phyloP scores from a whole-genome alignment of 2,888 invertebrate species.

The Tholera decimalis region DNA sequence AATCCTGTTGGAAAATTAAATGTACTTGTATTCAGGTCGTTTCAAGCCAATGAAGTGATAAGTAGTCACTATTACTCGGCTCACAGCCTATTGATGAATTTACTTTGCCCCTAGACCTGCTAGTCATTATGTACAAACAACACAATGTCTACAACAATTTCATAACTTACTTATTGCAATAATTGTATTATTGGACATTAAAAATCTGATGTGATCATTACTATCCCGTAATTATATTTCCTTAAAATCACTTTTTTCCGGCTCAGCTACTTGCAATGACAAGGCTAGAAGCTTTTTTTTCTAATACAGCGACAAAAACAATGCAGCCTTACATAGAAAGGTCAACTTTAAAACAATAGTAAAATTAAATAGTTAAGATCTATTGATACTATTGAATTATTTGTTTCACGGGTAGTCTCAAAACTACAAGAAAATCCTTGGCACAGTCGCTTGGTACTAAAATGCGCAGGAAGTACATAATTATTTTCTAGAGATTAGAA shows the following conservation, averaged over 20 bases:
- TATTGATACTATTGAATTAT: slow-evolving; percentile 79
- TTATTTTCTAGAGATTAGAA: slow-evolving; percentile 45
- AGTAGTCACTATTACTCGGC: too few relatives aligned
- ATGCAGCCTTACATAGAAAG: slow-evolving; percentile 72
- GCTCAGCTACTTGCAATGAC: slow-evolving; percentile 55
- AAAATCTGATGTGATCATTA: slow-evolving; percentile 29
- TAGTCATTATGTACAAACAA: neutral
- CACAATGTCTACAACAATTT: neutral
- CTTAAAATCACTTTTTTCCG: slow-evolving; percentile 59
- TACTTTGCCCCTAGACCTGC: neutral
- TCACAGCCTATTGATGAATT: neutral
- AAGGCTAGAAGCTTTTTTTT: slow-evolving; percentile 63
- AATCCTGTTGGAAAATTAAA: neutral
- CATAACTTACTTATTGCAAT: neutral
- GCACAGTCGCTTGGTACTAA: slow-evolving; percentile 76
- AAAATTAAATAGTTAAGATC: slow-evolving; percentile 77
- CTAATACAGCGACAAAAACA: slow-evolving; percentile 69
- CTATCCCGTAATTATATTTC: slow-evolving; percentile 32
- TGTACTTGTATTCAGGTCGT: neutral
- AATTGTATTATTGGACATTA: slow-evolving; percentile 7
- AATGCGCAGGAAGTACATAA: slow-evolving; percentile 77
- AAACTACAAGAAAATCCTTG: slow-evolving; percentile 77
- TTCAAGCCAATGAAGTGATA: neutral
- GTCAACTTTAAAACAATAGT: slow-evolving; percentile 80
- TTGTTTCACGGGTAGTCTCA: slow-evolving; percentile 77